phyloP scores from a whole-genome alignment of 2,888 invertebrate genomes.

The Himalopsyche tibetana region DNA sequence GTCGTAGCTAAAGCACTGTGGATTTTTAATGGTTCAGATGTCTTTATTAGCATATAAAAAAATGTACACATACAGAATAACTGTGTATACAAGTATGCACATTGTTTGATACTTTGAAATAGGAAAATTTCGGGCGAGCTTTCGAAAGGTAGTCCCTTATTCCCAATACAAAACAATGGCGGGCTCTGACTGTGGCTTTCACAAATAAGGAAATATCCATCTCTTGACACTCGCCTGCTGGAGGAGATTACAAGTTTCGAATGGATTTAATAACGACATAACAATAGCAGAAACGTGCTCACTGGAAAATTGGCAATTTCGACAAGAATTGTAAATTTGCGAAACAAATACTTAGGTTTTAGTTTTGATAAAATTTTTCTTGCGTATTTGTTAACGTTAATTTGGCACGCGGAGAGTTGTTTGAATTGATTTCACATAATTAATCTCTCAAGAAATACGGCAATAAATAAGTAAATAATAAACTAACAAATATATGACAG shows the following conservation, averaged over 20 bases:
- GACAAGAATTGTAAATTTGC: background rate
- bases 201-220: conserved; percentile 62
- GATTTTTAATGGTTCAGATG: conserved; percentile 8
- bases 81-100: background rate
- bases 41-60: background rate
- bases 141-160: conserved; percentile 56
- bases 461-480: too few relatives aligned
- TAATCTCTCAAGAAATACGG: too few relatives aligned
- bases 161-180: conserved; percentile 62
- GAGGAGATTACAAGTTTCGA: conserved; percentile 52
- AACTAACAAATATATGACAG: too few relatives aligned
- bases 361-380: too few relatives aligned
- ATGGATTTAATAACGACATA: conserved; percentile 33
- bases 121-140: conserved; percentile 60
- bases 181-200: conserved; percentile 22
- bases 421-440: too few relatives aligned
- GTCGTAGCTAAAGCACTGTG: background rate
- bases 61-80: background rate
- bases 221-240: conserved; percentile 49
- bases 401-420: too few relatives aligned
- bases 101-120: conserved; percentile 57
- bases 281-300: conserved; percentile 32
- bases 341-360: background rate
- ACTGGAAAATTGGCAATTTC: background rate
- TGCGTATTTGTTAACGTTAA: too few relatives aligned